phyloP scores from a whole-genome alignment of 37 sponge, comb jelly and placozoan species.

The Cladorhizidae sp. region DNA sequence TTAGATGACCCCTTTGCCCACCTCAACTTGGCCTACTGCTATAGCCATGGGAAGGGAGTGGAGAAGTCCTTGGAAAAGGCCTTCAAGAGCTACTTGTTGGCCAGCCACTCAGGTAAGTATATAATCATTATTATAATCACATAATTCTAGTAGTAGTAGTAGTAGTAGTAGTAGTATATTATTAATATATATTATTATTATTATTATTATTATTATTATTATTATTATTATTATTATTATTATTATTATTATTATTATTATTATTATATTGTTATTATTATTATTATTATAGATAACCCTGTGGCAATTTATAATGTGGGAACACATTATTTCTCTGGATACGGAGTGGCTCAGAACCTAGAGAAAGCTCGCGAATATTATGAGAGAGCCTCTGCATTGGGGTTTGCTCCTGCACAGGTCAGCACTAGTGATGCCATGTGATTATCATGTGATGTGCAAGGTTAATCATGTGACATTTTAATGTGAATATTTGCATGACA shows the following conservation, averaged over 20 bases:
- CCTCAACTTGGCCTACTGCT: conserved; percentile 79
- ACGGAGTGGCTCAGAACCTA: conserved; percentile 69
- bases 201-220: too few species aligned
- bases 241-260: neutral
- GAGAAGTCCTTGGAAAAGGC: conserved; percentile 58
- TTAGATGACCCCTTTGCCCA: conserved; percentile 69
- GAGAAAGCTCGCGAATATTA: conserved; percentile 79
- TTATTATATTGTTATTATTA: too few species aligned
- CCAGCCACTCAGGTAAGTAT: conserved; percentile 61
- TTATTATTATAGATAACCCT: conserved; percentile 42
- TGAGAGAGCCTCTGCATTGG: conserved; percentile 60
- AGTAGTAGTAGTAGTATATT: too few species aligned
- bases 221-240: neutral
- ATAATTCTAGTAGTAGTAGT: too few species aligned
- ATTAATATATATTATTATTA: too few species aligned
- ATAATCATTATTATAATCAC: too few species aligned
- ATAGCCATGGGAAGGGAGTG: conserved; percentile 79
- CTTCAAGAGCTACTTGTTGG: conserved; percentile 58
- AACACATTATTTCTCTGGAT: conserved; percentile 78
- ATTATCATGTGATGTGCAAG: neutral
- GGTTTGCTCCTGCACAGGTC: conserved; percentile 85
- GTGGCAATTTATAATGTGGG: conserved; percentile 81
- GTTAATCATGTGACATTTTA: neutral
- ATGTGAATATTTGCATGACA: neutral
- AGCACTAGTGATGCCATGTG: too few species aligned